A percentile compares a stretch with the other conserved stretches of the same genome.
phyloP scores from a whole-genome alignment of 2,113 vertebrate species.

The Hyla sarda region DNA sequence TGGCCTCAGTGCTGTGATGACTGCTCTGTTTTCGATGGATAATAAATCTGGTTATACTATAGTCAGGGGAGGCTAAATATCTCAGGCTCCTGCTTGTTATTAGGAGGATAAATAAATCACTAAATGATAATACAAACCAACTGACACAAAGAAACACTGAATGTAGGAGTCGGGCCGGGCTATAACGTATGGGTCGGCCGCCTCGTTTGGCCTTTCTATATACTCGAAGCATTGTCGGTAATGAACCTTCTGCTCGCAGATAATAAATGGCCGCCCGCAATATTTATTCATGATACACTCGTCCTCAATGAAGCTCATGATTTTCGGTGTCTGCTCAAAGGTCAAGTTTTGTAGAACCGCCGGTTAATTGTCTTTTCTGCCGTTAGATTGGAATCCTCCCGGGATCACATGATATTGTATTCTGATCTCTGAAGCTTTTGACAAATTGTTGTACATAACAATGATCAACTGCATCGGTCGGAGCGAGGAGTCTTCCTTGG shows the following conservation, averaged over 20 bases:
- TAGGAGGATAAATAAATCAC: slow-evolving; percentile 12
- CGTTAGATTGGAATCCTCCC: slow-evolving; percentile 42
- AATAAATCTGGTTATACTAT: too few relatives aligned
- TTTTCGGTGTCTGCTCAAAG: slow-evolving; percentile 35
- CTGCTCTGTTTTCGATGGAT: background rate
- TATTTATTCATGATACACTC: slow-evolving; percentile 41
- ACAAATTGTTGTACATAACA: slow-evolving; percentile 33
- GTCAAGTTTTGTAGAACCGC: slow-evolving; percentile 37
- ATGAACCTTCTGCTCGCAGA: slow-evolving; percentile 18
- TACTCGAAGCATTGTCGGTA: slow-evolving; percentile 27
- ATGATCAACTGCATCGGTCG: background rate
- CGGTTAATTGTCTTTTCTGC: slow-evolving; percentile 49
- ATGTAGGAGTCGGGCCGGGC: background rate
- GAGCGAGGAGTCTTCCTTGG: background rate
- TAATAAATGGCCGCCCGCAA: slow-evolving; percentile 11
- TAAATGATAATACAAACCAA: background rate
- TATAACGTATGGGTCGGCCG: background rate
- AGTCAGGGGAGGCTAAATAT: slow-evolving; percentile 5
- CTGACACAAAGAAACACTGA: background rate
- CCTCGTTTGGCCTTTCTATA: slow-evolving; percentile 10
- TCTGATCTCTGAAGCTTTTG: slow-evolving; percentile 37
- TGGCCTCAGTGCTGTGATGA: background rate
- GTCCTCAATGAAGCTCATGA: slow-evolving; percentile 44
- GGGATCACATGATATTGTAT: slow-evolving; percentile 47
- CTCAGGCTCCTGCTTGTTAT: background rate